A percentile compares a stretch with the other conserved stretches of the same genome.
phyloP scores from a whole-genome alignment of 2,113 vertebrate species.

The Aspidoscelis tigris region DNA sequence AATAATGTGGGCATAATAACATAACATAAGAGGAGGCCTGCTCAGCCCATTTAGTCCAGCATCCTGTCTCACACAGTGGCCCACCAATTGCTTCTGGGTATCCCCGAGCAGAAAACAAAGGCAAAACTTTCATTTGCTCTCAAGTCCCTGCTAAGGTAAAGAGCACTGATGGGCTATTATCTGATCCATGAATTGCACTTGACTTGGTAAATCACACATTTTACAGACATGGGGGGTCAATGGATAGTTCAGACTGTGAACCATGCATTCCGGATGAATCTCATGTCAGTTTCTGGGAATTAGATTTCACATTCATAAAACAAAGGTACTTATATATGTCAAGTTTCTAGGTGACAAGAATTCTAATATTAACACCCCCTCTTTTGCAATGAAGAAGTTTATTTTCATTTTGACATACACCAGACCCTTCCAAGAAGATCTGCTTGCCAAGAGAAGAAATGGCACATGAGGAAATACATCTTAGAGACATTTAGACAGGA shows the following conservation, averaged over 20 bases:
- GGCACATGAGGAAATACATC: constrained; percentile 75
- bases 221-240: background rate
- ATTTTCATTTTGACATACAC: constrained; percentile 72
- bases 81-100: too few species aligned
- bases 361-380: constrained; percentile 14
- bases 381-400: constrained; percentile 56
- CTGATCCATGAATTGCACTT: background rate
- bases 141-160: background rate
- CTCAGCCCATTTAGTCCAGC: too few species aligned
- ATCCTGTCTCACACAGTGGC: too few species aligned
- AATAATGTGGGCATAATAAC: too few species aligned
- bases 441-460: constrained; percentile 72
- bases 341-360: constrained; percentile 36
- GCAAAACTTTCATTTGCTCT: too few species aligned
- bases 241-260: background rate
- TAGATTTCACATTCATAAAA: background rate
- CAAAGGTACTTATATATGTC: constrained; percentile 9
- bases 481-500: constrained; percentile 60
- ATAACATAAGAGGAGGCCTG: too few species aligned
- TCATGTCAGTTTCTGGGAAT: background rate
- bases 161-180: background rate
- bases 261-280: background rate
- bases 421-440: constrained; percentile 70
- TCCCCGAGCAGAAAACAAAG: too few species aligned
- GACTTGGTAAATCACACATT: background rate